Conservation (phyloP, 2,113 vertebrate species). For the Sinocyclocheilus grahami region DNA sequence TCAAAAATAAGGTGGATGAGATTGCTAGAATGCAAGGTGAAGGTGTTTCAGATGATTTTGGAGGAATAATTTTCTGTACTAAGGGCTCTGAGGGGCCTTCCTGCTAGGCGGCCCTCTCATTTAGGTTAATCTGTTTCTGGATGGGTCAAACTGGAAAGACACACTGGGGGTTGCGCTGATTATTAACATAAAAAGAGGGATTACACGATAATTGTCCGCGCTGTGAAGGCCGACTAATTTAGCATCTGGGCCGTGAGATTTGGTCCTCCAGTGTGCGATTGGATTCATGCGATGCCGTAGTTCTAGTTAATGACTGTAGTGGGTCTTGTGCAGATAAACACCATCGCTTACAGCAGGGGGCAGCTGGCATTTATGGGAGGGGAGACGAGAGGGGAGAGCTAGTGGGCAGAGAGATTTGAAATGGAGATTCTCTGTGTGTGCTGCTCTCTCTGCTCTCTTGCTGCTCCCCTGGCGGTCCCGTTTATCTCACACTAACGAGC, state of each 20-base stretch:
- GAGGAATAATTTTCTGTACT: background rate
- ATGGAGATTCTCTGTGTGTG: constrained; percentile 38
- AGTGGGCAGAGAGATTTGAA: constrained; percentile 34
- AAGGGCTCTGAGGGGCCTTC: background rate
- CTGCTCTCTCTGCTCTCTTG: background rate
- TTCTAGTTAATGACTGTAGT: constrained; percentile 46
- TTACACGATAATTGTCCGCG: constrained; percentile 46
- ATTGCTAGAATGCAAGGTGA: background rate
- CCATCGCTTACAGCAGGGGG: constrained; percentile 45
- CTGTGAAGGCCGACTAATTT: constrained; percentile 29
- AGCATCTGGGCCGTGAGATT: constrained; percentile 10
- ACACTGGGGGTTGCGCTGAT: constrained; percentile 13
- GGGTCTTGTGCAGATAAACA: constrained; percentile 38
- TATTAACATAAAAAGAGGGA: constrained; percentile 39
- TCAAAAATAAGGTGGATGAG: background rate
- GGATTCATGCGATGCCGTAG: constrained; percentile 32
- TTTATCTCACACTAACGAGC: constrained; percentile 53
- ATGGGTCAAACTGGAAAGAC: constrained; percentile 26
- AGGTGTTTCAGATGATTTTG: background rate
- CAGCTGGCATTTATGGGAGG: constrained; percentile 45
- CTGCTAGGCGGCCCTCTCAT: background rate
- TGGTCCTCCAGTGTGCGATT: constrained; percentile 21
- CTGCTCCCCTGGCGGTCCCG: constrained; percentile 11
- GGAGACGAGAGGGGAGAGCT: constrained; percentile 22
- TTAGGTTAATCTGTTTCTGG: constrained; percentile 27